Percentiles rank a stretch among this genome's conserved stretches.
Evolutionary conservation across 2,888 invertebrate species (phyloP).

Genomic region (Macrophya alboannulata): DNA sequence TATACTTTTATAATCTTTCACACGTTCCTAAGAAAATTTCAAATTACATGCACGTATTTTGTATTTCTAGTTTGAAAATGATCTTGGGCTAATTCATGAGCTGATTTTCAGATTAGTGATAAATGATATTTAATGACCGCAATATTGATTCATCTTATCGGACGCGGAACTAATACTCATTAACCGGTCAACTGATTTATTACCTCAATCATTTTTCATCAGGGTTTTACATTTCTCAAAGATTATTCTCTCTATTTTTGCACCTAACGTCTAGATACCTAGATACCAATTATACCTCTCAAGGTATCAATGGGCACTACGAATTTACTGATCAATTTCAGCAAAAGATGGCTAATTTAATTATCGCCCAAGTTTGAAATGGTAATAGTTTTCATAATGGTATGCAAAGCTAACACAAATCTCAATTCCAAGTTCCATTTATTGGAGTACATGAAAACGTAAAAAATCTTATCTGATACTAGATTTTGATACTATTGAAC

Average conservation of each 20-base stretch:
- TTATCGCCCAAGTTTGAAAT: too few species aligned
- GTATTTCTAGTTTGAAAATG: neutral
- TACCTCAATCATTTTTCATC: neutral
- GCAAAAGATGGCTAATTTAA: too few species aligned
- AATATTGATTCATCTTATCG: constrained; percentile 43
- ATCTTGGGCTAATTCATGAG: neutral
- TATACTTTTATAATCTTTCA: neutral
- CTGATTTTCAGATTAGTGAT: constrained; percentile 7
- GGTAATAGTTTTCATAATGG: neutral
- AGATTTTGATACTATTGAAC: constrained; percentile 27
- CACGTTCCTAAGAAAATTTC: neutral
- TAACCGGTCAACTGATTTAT: constrained; percentile 12
- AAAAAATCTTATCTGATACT: neutral
- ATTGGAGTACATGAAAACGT: neutral
- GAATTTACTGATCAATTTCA: too few species aligned
- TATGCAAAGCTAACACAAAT: neutral
- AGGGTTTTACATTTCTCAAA: too few species aligned
- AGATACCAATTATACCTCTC: too few species aligned
- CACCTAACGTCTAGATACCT: too few species aligned
- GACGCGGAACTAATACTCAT: neutral
- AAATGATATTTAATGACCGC: neutral
- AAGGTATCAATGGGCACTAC: too few species aligned
- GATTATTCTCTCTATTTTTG: too few species aligned
- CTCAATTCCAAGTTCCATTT: neutral
- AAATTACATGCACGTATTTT: neutral